Evolutionary conservation across 2,888 invertebrate species (phyloP).

Genomic region (Leptogaster cylindrica): DNA sequence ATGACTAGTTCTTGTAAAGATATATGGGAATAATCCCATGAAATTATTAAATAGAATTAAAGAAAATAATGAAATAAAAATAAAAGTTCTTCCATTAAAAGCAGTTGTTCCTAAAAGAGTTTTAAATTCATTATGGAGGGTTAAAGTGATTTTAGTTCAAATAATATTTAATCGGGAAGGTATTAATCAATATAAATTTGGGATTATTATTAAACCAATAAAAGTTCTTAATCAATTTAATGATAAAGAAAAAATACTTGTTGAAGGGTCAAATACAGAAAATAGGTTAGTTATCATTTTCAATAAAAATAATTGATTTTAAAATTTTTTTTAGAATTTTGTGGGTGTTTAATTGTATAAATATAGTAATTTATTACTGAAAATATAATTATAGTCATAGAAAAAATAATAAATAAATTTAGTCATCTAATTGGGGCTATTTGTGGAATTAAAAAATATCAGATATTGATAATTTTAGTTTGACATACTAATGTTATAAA

Average conservation of each 20-base stretch:
- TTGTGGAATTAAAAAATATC: constrained; percentile 74
- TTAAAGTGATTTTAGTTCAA: constrained; percentile 63
- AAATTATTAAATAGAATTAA: constrained; percentile 73
- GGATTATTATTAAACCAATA: constrained; percentile 64
- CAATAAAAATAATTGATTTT: constrained; percentile 60
- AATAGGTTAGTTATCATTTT: constrained; percentile 75
- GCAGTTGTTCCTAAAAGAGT: constrained; percentile 63
- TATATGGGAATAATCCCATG: constrained; percentile 73
- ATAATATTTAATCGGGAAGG: constrained; percentile 64
- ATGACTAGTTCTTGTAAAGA: constrained; percentile 74
- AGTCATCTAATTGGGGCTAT: constrained; percentile 69
- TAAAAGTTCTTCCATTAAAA: constrained; percentile 64
- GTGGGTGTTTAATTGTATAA: constrained; percentile 56
- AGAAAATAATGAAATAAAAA: constrained; percentile 67
- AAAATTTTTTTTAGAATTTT: constrained; percentile 44
- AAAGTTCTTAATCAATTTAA: constrained; percentile 69
- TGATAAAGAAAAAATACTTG: constrained; percentile 64
- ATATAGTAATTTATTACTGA: constrained; percentile 66
- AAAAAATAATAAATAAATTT: constrained; percentile 59
- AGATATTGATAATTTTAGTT: constrained; percentile 68
- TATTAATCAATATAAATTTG: constrained; percentile 65
- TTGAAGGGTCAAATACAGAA: constrained; percentile 71
- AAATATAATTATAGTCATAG: constrained; percentile 63
- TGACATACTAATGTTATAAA: constrained; percentile 71
- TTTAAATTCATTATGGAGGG: constrained; percentile 67